Evolutionary conservation across 2,113 vertebrate genomes (phyloP), one percentile per base, ranked within the genome.

Genomic region (Sander vitreus): DNA sequence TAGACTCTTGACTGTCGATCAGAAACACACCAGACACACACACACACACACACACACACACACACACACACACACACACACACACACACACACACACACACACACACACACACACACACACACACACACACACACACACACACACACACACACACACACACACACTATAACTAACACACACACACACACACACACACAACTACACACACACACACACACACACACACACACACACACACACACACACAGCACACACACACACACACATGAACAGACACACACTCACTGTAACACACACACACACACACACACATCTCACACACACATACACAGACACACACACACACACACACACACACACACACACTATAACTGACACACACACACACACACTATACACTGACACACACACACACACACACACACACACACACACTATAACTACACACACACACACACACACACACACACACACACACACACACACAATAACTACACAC

Each of bases 331-430:
- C n/a, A n/a, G n/a, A 36, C 53, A 36, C 53, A 67, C 62, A 74
- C 79, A 67, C 63, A 75, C 63, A 68, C 72, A 63, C 60, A 73
- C 62, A 48, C 78, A 53, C 43, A 66, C 59, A 66, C 60, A 68
- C 66, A 76, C 73, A 64, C 50, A 76, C 73, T n/a, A n/a, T n/a
- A n/a, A n/a, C n/a, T n/a, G n/a, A 71, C 73, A 43, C 69, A 14
- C 39, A 15, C 76, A 1, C 6, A 7, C 6, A 21, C 80, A 78
- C n/a, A n/a, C n/a, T n/a, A n/a, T n/a, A n/a, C n/a, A n/a, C n/a
- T n/a, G n/a, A 36, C 53, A 36, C 53, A 67, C 62, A 74, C 79
- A 67, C 63, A 75, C 63, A 68, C 72, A 63, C 60, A 73, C 62
- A 48, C 78, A 53, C 43, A 66, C 59, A 66, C 60, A 68, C 66